Conservation (phyloP, 2,888 invertebrate genomes). For the Orchesella flavescens region DNA sequence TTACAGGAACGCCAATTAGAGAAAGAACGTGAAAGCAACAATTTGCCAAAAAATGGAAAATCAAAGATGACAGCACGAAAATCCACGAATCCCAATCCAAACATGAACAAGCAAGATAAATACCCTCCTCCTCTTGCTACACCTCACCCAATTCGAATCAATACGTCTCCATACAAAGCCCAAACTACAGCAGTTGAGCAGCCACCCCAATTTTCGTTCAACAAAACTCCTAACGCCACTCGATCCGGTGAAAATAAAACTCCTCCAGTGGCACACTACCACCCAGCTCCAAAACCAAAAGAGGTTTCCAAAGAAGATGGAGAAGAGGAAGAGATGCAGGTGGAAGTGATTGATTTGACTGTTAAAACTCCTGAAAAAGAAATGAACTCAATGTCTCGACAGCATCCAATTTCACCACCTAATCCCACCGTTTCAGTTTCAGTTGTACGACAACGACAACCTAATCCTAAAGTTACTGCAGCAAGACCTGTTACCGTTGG, state of each 20-base stretch:
- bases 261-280: conserved; percentile 62
- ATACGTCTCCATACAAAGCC: conserved; percentile 66
- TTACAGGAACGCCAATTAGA: no score
- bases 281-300: conserved; percentile 11
- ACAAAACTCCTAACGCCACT: neutral
- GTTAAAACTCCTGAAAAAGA: conserved; percentile 64
- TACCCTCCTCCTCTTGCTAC: neutral
- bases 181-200: conserved; percentile 59
- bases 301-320: neutral
- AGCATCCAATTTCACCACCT: no score
- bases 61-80: neutral
- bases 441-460: no score
- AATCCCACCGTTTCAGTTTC: no score
- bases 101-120: neutral
- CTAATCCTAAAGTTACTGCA: no score
- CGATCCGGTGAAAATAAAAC: neutral
- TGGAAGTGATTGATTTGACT: conserved; percentile 70
- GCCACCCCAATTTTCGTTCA: conserved; percentile 50
- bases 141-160: conserved; percentile 46
- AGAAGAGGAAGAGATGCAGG: neutral
- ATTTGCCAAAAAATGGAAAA: no score
- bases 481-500: no score
- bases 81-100: neutral
- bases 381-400: neutral
- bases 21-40: no score